phyloP scores from a whole-genome alignment of 1,140 invertebrate species.

The Drosophila micromelanica region DNA sequence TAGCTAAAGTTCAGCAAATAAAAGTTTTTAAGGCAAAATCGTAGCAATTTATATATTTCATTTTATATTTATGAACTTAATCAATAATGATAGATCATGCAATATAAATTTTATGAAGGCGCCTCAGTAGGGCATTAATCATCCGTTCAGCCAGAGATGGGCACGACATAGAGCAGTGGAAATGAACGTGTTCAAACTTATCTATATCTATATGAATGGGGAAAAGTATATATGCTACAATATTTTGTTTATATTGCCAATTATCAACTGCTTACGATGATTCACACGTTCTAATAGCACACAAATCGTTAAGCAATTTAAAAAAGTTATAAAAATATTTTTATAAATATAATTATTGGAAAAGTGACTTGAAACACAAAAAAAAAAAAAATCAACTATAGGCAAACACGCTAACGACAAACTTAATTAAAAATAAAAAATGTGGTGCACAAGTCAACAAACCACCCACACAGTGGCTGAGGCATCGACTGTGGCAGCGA shows the following conservation, averaged over 20 bases:
- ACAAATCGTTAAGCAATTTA: slow-evolving; percentile 33
- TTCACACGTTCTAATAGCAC: slow-evolving; percentile 56
- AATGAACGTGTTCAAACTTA: slow-evolving; percentile 19
- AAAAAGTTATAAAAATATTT: slow-evolving; percentile 33
- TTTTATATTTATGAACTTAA: background rate
- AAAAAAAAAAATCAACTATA: slow-evolving; percentile 37
- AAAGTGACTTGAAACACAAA: slow-evolving; percentile 23
- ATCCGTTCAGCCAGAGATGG: slow-evolving; percentile 16
- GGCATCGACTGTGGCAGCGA: slow-evolving; percentile 1
- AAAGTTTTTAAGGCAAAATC: background rate
- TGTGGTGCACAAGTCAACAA: slow-evolving; percentile 68
- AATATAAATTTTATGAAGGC: slow-evolving; percentile 44
- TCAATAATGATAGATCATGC: slow-evolving; percentile 38
- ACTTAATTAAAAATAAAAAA: slow-evolving; percentile 70
- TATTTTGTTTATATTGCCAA: slow-evolving; percentile 22
- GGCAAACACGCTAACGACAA: slow-evolving; percentile 18
- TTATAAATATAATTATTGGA: slow-evolving; percentile 37
- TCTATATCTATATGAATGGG: slow-evolving; percentile 26
- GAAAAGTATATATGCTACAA: background rate
- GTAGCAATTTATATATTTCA: background rate
- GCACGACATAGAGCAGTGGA: background rate
- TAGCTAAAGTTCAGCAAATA: background rate
- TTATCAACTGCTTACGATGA: slow-evolving; percentile 55
- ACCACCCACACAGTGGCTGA: slow-evolving; percentile 55
- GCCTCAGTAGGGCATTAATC: slow-evolving; percentile 52